Percentiles rank a stretch among this genome's conserved stretches.
phyloP scores from a whole-genome alignment of 2,113 vertebrate genomes.

The Catagonus wagneri region DNA sequence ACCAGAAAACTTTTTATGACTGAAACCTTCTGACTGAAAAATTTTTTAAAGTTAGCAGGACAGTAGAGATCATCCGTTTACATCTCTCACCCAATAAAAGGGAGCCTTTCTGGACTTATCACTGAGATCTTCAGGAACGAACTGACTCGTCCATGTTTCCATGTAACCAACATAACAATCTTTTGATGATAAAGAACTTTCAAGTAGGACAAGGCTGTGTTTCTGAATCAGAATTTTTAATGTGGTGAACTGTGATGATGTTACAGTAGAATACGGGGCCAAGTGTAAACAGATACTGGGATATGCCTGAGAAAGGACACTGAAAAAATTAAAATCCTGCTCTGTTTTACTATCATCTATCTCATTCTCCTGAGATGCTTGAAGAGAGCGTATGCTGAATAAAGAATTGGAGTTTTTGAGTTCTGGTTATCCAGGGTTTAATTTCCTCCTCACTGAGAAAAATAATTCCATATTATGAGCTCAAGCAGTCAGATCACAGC shows the following conservation, averaged over 20 bases:
- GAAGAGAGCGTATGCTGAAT: not conserved
- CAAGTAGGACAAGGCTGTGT: not conserved
- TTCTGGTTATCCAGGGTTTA: slow-evolving; percentile 52
- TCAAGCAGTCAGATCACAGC: slow-evolving; percentile 45
- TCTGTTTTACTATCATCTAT: not conserved
- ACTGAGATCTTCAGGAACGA: not conserved
- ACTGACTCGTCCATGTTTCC: not conserved
- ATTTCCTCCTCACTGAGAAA: slow-evolving; percentile 58
- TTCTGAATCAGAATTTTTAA: slow-evolving; percentile 35
- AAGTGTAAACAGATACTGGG: not conserved
- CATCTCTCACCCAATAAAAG: not conserved
- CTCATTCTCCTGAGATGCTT: slow-evolving; percentile 10
- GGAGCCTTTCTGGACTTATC: not conserved
- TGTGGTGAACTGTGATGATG: not conserved
- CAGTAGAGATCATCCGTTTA: not conserved
- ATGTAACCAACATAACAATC: not conserved
- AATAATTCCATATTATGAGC: slow-evolving; percentile 12
- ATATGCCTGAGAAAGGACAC: not conserved
- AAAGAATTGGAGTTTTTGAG: not conserved
- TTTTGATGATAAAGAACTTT: slow-evolving; percentile 55
- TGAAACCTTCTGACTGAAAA: not conserved
- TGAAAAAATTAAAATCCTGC: not conserved
- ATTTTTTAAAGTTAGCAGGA: not conserved
- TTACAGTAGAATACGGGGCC: not conserved
- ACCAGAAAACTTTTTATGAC: not conserved